These are phyloP conservation scores for Drosophila chauvacae DNA, from an alignment of 1,140 invertebrate species.

Conservation along the genomic window DNA sequence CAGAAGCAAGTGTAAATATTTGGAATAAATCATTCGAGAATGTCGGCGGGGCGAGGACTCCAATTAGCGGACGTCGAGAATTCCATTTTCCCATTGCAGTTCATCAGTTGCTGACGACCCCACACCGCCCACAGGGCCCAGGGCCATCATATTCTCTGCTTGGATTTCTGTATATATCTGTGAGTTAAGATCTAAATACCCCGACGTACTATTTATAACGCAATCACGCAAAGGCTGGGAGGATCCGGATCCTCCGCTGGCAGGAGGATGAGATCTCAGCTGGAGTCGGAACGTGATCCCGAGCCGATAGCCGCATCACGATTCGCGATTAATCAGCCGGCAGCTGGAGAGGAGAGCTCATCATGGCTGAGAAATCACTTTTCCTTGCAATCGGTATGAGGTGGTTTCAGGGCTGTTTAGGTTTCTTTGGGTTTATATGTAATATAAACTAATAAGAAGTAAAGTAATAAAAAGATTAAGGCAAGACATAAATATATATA, in stretches of 20 bases:
- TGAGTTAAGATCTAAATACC: constrained; percentile 36
- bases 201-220: constrained; percentile 65
- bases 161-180: constrained; percentile 19
- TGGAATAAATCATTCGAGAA: constrained; percentile 51
- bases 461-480: neutral
- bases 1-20: constrained; percentile 53
- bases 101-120: constrained; percentile 41
- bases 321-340: constrained; percentile 80
- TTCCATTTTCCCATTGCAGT: constrained; percentile 42
- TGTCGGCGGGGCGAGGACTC: constrained; percentile 18
- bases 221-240: constrained; percentile 18
- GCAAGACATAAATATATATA: too few species aligned
- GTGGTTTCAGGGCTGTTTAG: neutral
- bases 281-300: constrained; percentile 68
- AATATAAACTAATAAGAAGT: too few species aligned
- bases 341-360: constrained; percentile 38
- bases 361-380: constrained; percentile 75
- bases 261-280: constrained; percentile 21
- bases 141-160: constrained; percentile 9
- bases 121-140: constrained; percentile 37
- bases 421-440: too few species aligned
- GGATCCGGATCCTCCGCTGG: neutral
- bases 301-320: constrained; percentile 73
- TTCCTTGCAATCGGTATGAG: constrained; percentile 50
- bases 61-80: constrained; percentile 36